These are phyloP conservation scores for Craterocephalus amniculus DNA, from an alignment of 2,797 vertebrate genomes.

Conservation along the genomic window DNA sequence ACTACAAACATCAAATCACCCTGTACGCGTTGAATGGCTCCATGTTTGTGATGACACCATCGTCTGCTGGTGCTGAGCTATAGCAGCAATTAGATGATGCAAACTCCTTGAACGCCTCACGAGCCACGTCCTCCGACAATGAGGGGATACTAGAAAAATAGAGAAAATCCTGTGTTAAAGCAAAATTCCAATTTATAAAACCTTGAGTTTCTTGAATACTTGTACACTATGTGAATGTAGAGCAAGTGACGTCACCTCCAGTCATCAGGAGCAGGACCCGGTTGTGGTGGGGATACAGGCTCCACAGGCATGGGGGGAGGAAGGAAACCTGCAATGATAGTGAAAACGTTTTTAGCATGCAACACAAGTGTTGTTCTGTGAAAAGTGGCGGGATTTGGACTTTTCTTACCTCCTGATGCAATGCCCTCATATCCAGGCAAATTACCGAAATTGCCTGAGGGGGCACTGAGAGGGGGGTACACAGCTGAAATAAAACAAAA, in stretches of 20 bases:
- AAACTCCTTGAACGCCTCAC: slow-evolving; percentile 71
- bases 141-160: slow-evolving; percentile 70
- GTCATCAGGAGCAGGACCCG: slow-evolving; percentile 4
- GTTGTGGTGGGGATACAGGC: slow-evolving; percentile 61
- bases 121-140: slow-evolving; percentile 75
- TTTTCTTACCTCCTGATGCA: slow-evolving; percentile 58
- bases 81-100: slow-evolving; percentile 77
- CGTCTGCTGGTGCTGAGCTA: slow-evolving; percentile 53
- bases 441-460: slow-evolving; percentile 36
- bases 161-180: slow-evolving; percentile 2
- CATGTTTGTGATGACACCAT: slow-evolving; percentile 74
- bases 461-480: slow-evolving; percentile 40
- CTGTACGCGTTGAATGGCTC: slow-evolving; percentile 75
- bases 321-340: slow-evolving; percentile 59
- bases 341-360: not conserved
- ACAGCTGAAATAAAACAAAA: slow-evolving; percentile 35
- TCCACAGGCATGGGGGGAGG: slow-evolving; percentile 66
- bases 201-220: not conserved
- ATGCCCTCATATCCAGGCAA: slow-evolving; percentile 69
- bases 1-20: slow-evolving; percentile 46
- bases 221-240: not conserved
- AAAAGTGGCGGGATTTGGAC: not conserved
- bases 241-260: slow-evolving; percentile 60
- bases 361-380: too few relatives aligned
- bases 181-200: not conserved